Evolutionary conservation across 2,113 vertebrate genomes (phyloP).

Genomic region (Apus apus): DNA sequence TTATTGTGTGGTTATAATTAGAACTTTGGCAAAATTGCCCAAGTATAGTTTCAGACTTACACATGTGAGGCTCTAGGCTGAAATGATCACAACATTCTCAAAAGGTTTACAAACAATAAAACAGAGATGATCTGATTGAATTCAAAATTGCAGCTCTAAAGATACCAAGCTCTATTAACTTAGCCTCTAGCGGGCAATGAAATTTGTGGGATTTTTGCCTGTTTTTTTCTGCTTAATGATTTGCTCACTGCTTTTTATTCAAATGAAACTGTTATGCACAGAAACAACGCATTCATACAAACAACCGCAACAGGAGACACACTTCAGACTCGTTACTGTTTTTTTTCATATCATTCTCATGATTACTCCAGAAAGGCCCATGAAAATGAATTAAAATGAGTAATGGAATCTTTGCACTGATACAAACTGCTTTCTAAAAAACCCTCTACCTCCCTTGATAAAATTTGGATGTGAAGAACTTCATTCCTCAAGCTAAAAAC

Average conservation of each 20-base stretch:
- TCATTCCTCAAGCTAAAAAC: background rate
- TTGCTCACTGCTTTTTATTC: background rate
- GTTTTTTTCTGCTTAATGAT: background rate
- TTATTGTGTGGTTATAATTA: background rate
- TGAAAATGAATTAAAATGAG: background rate
- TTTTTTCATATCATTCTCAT: background rate
- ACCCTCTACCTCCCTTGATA: background rate
- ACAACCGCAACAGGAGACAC: background rate
- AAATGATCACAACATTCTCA: background rate
- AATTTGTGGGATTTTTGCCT: background rate
- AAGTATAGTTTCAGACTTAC: background rate
- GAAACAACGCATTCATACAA: background rate
- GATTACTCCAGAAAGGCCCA: background rate
- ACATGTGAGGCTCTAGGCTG: background rate
- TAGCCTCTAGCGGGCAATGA: background rate
- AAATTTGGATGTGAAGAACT: background rate
- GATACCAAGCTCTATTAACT: background rate
- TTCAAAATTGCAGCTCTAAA: background rate
- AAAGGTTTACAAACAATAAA: background rate
- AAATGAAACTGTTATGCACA: background rate
- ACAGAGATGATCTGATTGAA: background rate
- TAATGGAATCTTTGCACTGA: background rate
- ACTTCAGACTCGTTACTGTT: background rate
- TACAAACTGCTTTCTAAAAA: background rate
- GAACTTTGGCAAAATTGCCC: background rate